phyloP scores from a whole-genome alignment of 2,797 vertebrate genomes.

The Sebastes itinus region DNA sequence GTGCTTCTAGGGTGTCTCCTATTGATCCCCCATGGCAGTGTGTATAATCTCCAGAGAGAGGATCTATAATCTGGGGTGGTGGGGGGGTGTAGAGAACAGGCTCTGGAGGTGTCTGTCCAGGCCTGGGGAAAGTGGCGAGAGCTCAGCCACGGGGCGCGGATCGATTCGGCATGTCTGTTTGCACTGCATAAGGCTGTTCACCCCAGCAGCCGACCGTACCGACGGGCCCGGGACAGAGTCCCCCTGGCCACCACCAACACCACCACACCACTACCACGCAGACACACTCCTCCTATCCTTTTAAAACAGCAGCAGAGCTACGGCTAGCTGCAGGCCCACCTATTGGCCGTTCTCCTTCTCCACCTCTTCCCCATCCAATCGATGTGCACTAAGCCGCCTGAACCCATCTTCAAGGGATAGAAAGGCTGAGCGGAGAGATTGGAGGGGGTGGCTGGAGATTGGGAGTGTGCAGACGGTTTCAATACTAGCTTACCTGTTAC shows the following conservation, averaged over 20 bases:
- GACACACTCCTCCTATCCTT: constrained; percentile 37
- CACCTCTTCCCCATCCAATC: constrained; percentile 62
- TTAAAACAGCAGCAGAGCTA: constrained; percentile 47
- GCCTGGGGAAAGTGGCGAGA: constrained; percentile 65
- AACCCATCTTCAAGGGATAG: constrained; percentile 69
- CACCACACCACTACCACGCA: background rate
- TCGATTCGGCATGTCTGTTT: constrained; percentile 71
- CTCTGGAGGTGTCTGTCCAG: constrained; percentile 60
- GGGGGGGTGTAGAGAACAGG: constrained; percentile 57
- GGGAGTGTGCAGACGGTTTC: constrained; percentile 48
- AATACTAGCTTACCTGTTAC: constrained; percentile 60
- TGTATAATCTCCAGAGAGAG: constrained; percentile 77
- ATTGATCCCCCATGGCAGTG: constrained; percentile 74
- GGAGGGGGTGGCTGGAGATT: constrained; percentile 37
- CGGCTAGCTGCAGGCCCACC: constrained; percentile 56
- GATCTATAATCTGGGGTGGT: constrained; percentile 71
- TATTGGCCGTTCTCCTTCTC: constrained; percentile 49
- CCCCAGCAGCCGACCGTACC: constrained; percentile 53
- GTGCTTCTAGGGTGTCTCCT: constrained; percentile 64
- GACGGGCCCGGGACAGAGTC: constrained; percentile 50
- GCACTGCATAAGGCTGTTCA: constrained; percentile 52
- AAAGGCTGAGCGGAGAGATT: constrained; percentile 63
- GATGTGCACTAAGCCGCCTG: constrained; percentile 68
- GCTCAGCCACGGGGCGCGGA: constrained; percentile 73
- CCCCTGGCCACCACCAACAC: constrained; percentile 20